A percentile compares a stretch with the other conserved stretches of the same genome.
Evolutionary conservation across 2,888 invertebrate genomes (phyloP).

Genomic region (Gnatocerus cornutus): DNA sequence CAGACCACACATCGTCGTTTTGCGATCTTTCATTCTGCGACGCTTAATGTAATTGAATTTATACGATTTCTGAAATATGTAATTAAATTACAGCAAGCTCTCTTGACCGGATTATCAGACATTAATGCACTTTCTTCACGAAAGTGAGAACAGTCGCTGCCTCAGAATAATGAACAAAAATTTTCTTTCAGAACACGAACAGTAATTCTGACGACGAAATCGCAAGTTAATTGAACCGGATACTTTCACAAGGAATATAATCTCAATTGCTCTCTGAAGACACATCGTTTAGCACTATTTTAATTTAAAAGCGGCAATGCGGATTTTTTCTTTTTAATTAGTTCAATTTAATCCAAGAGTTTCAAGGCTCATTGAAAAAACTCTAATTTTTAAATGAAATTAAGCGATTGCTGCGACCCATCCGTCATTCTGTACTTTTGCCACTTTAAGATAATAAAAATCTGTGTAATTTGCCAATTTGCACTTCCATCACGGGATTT

Average conservation of each 20-base stretch:
- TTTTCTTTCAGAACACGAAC: conserved; percentile 34
- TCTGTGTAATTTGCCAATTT: too few species aligned
- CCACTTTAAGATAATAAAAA: too few species aligned
- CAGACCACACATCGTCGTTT: neutral
- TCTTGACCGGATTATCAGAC: neutral
- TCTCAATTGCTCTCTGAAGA: neutral
- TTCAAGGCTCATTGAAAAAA: too few species aligned
- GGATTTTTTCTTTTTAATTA: too few species aligned
- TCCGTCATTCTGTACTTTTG: too few species aligned
- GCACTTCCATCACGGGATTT: too few species aligned
- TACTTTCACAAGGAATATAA: conserved; percentile 7
- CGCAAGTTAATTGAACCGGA: conserved; percentile 40
- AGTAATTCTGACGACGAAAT: conserved; percentile 3
- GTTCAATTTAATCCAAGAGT: too few species aligned
- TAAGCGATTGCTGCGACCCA: too few species aligned
- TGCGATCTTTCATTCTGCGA: neutral
- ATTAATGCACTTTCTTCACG: conserved; percentile 1
- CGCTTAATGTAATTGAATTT: neutral
- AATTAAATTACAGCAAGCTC: too few species aligned
- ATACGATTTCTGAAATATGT: neutral
- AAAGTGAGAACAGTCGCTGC: neutral
- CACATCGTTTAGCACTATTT: neutral
- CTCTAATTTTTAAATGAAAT: too few species aligned
- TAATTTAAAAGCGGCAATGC: neutral
- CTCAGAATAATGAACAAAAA: conserved; percentile 29